A percentile compares a stretch with the other conserved stretches of the same genome.
Conservation (phyloP, 2,797 vertebrate species). For the Pygocentrus nattereri region DNA sequence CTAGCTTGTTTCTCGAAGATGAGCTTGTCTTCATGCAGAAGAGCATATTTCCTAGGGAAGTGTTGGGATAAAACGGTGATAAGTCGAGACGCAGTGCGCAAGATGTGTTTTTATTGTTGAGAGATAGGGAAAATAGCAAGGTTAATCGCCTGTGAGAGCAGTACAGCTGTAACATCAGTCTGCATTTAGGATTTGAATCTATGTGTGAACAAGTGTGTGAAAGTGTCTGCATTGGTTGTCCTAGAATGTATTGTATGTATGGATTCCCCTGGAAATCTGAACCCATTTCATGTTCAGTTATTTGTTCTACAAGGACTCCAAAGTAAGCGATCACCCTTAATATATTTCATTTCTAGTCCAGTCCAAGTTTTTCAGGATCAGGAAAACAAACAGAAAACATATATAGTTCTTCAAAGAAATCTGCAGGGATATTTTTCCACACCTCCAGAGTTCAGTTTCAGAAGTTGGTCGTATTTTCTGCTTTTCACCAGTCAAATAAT, state of each 20-base stretch:
- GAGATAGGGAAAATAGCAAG: conserved; percentile 25
- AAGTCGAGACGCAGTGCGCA: conserved; percentile 35
- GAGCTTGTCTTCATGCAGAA: conserved; percentile 44
- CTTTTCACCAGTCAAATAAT: no score
- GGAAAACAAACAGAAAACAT: no score
- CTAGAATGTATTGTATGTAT: background rate
- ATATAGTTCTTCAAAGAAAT: no score
- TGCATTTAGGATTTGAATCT: conserved; percentile 4
- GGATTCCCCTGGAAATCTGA: background rate
- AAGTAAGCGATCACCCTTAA: no score
- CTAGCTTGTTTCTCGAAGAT: conserved; percentile 52
- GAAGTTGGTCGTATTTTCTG: no score
- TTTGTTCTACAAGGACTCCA: background rate
- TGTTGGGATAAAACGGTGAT: conserved; percentile 42
- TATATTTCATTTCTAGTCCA: no score
- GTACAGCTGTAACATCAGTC: background rate
- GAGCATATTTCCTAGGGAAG: conserved; percentile 45
- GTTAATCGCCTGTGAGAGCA: conserved; percentile 29
- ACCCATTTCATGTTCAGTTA: no score
- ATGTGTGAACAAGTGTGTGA: conserved; percentile 2
- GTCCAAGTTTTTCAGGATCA: no score
- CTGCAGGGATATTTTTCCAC: no score
- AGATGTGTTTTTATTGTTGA: conserved; percentile 41
- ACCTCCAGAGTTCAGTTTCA: no score
- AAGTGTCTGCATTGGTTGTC: conserved; percentile 24